Conservation (phyloP, 2,113 vertebrate genomes). For the Hoplias malabaricus region DNA sequence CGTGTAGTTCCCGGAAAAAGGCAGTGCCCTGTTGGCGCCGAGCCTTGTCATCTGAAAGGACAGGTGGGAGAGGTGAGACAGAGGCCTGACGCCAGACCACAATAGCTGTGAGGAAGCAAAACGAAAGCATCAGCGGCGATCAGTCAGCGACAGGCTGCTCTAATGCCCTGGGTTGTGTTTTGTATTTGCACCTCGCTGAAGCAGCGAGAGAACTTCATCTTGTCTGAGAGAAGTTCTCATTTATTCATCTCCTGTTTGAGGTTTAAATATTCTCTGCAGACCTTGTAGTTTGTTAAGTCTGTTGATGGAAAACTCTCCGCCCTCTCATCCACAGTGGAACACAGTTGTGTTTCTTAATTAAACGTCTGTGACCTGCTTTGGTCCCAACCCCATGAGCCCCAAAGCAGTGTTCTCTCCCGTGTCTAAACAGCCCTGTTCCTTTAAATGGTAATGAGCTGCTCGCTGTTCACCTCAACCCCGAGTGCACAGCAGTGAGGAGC, state of each 20-base stretch:
- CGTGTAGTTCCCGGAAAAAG: slow-evolving; percentile 39
- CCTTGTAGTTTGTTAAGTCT: too few relatives aligned
- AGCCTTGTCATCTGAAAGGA: slow-evolving; percentile 45
- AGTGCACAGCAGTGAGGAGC: too few relatives aligned
- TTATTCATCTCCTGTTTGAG: not conserved
- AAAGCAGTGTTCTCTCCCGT: too few relatives aligned
- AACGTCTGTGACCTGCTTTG: too few relatives aligned
- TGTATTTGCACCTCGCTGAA: not conserved
- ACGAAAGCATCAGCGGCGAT: slow-evolving; percentile 6
- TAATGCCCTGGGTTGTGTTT: not conserved
- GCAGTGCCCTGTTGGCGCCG: slow-evolving; percentile 37
- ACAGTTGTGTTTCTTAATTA: too few relatives aligned
- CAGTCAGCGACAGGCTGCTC: not conserved
- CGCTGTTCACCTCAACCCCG: too few relatives aligned
- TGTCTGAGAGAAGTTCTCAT: not conserved
- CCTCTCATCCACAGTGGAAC: too few relatives aligned
- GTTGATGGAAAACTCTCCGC: too few relatives aligned
- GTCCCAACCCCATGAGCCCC: too few relatives aligned
- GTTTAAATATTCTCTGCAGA: too few relatives aligned
- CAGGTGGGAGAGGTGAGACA: slow-evolving; percentile 43
- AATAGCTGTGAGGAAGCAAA: slow-evolving; percentile 10
- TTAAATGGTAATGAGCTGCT: too few relatives aligned
- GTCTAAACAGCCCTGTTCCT: too few relatives aligned
- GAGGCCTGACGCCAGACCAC: not conserved
- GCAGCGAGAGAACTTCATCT: not conserved